Percentiles rank a stretch among this genome's conserved stretches.
These are phyloP conservation scores for Protonemura montana DNA, from an alignment of 2,888 invertebrate genomes.

Conservation along the genomic window DNA sequence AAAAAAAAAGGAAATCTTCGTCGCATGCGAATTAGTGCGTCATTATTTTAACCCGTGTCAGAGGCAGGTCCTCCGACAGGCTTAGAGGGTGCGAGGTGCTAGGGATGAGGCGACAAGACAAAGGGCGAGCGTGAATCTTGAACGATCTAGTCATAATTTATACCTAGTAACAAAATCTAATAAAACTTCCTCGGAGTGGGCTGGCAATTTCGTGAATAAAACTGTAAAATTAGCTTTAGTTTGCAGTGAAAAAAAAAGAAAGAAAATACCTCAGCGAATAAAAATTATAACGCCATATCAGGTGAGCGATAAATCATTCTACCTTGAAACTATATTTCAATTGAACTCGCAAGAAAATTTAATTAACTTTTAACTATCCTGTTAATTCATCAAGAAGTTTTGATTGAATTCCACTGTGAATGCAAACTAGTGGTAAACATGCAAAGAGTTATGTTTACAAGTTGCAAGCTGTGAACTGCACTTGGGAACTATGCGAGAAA, in stretches of 20 bases:
- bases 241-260: background rate
- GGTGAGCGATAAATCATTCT: constrained; percentile 25
- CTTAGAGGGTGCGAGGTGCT: background rate
- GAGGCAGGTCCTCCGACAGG: background rate
- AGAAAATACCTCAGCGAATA: background rate
- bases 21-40: constrained; percentile 25
- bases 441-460: background rate
- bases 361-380: constrained; percentile 33
- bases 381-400: constrained; percentile 10
- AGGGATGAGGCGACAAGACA: background rate
- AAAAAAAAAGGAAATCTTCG: background rate
- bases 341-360: background rate
- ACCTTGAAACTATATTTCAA: constrained; percentile 28
- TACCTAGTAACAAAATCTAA: constrained; percentile 28
- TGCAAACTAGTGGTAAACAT: background rate
- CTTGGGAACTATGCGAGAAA: background rate
- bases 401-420: background rate
- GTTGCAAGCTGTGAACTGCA: background rate
- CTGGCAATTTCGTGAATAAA: constrained; percentile 32
- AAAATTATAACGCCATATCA: background rate
- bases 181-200: constrained; percentile 20
- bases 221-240: constrained; percentile 26
- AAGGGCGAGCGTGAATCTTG: background rate
- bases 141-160: constrained; percentile 30
- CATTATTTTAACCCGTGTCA: background rate